Conservation (phyloP, 2,113 vertebrate genomes). For the Cheirogaleus medius region DNA sequence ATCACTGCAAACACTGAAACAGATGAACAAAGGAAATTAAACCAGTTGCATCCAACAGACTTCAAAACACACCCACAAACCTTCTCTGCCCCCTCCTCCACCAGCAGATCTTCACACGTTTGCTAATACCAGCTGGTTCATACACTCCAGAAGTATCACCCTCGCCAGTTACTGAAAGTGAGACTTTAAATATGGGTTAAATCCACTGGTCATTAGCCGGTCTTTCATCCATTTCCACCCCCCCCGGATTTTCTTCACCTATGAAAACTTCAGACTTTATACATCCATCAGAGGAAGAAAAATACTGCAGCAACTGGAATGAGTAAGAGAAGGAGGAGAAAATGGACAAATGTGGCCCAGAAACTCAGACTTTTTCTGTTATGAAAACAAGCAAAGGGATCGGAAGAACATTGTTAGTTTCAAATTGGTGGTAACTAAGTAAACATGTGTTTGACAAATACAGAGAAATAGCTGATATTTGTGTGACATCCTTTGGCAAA, state of each 20-base stretch:
- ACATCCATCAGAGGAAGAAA: background rate
- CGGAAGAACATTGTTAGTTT: background rate
- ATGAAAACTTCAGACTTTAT: background rate
- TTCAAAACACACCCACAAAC: constrained; percentile 78
- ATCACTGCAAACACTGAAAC: constrained; percentile 63
- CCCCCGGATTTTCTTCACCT: constrained; percentile 52
- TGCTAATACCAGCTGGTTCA: constrained; percentile 85
- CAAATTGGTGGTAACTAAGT: background rate
- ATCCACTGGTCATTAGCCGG: constrained; percentile 58
- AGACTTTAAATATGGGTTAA: constrained; percentile 76
- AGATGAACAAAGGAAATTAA: constrained; percentile 66
- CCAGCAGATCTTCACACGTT: constrained; percentile 84
- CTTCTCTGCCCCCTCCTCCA: constrained; percentile 72
- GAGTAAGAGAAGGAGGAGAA: background rate
- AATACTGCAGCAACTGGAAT: background rate
- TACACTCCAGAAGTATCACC: constrained; percentile 78
- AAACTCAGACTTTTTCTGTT: background rate
- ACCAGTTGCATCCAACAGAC: constrained; percentile 77
- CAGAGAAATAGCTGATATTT: background rate
- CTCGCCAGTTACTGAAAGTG: constrained; percentile 77
- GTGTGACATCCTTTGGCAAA: background rate
- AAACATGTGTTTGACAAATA: background rate
- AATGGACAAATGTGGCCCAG: background rate
- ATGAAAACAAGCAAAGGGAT: constrained; percentile 28
- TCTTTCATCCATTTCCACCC: background rate